Percentiles rank a stretch among this genome's conserved stretches.
These are phyloP conservation scores for Echinarachnius parma DNA, from an alignment of 53 echinoderm and acorn worm genomes.

Conservation along the genomic window DNA sequence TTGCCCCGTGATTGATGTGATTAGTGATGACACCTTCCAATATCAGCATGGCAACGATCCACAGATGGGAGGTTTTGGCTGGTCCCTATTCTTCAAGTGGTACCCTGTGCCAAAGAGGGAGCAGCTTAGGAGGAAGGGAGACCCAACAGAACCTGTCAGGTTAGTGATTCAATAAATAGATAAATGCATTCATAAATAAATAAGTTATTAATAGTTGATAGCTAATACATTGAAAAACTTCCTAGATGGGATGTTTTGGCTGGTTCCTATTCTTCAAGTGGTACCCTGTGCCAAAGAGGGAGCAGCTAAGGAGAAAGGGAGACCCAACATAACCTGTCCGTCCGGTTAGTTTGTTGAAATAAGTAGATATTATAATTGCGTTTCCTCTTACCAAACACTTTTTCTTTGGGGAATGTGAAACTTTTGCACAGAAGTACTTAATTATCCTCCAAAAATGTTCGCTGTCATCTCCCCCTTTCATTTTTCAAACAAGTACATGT, in stretches of 20 bases:
- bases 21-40: conserved; percentile 89
- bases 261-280: conserved; percentile 99
- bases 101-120: conserved; percentile 83
- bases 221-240: conserved; percentile 81
- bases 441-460: no score
- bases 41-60: conserved; percentile 97
- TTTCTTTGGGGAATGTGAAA: no score
- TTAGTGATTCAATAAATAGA: no score
- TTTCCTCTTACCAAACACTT: no score
- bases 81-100: conserved; percentile 99
- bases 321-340: conserved; percentile 77
- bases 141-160: conserved; percentile 90
- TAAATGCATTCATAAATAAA: no score
- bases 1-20: conserved; percentile 93
- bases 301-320: conserved; percentile 68
- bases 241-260: conserved; percentile 95
- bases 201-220: no score
- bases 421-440: no score
- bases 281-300: conserved; percentile 84
- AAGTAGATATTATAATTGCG: no score
- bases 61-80: conserved; percentile 98
- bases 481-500: no score
- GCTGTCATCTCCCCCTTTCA: no score
- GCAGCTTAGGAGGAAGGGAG: conserved; percentile 73
- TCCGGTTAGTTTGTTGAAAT: no score